Percentiles rank a stretch among this genome's conserved stretches.
These are phyloP conservation scores for Neolamprologus falcicula DNA, from an alignment of 2,113 vertebrate species.

Conservation along the genomic window DNA sequence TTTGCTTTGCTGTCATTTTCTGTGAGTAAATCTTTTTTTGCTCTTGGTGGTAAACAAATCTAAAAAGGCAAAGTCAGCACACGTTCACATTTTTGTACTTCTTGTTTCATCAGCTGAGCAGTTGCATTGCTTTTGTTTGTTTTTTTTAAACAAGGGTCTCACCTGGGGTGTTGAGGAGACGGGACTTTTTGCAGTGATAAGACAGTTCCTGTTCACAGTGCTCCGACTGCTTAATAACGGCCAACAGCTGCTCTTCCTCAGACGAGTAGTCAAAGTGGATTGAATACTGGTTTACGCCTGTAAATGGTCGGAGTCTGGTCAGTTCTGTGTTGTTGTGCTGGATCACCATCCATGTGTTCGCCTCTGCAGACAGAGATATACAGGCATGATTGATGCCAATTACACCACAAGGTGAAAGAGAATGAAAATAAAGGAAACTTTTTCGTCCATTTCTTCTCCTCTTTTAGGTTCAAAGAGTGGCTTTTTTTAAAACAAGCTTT, in stretches of 20 bases:
- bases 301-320: constrained; percentile 74
- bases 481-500: neutral
- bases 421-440: neutral
- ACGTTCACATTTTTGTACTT: neutral
- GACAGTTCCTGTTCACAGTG: constrained; percentile 86
- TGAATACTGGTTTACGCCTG: constrained; percentile 59
- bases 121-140: neutral
- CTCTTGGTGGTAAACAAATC: neutral
- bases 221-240: constrained; percentile 79
- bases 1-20: neutral
- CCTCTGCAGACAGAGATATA: constrained; percentile 18
- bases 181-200: constrained; percentile 90
- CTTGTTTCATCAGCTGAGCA: neutral
- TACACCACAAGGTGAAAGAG: neutral
- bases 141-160: neutral
- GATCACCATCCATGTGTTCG: constrained; percentile 83
- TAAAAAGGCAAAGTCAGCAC: neutral
- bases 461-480: neutral
- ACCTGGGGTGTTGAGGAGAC: constrained; percentile 80
- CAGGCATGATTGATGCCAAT: neutral
- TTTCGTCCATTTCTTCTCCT: neutral
- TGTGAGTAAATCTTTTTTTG: neutral
- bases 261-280: constrained; percentile 80
- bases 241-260: constrained; percentile 77
- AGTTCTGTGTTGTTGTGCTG: constrained; percentile 87